Evolutionary conservation across 2,888 invertebrate species (phyloP).

Genomic region (Blastobasis lacticolella): DNA sequence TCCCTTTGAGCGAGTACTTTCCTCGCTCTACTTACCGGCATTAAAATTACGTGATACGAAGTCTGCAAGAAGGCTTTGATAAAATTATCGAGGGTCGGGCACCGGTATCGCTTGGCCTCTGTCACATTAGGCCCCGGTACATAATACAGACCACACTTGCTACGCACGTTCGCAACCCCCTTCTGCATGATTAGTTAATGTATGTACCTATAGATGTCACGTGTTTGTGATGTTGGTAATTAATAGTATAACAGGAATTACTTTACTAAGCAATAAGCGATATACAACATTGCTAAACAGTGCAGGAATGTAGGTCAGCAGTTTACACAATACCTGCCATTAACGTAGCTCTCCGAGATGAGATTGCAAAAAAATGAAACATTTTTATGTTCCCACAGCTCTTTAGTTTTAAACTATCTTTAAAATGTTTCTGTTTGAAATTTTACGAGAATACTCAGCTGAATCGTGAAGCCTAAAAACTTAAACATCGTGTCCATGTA

Average conservation of each 20-base stretch:
- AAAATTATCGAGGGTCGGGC: conserved; percentile 13
- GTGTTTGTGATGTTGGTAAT: conserved; percentile 52
- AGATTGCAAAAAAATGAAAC: too few species aligned
- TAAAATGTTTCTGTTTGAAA: too few species aligned
- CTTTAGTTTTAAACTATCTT: too few species aligned
- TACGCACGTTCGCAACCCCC: conserved; percentile 72
- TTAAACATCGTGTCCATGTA: too few species aligned
- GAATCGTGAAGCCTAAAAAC: too few species aligned
- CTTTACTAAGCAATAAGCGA: neutral
- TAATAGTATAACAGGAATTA: neutral
- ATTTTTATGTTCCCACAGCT: too few species aligned
- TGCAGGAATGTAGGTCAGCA: neutral
- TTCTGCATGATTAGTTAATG: conserved; percentile 68
- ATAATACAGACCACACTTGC: conserved; percentile 45
- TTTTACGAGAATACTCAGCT: too few species aligned
- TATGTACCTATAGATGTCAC: conserved; percentile 52
- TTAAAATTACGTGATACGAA: too few species aligned
- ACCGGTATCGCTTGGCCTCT: conserved; percentile 38
- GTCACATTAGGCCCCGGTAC: conserved; percentile 41
- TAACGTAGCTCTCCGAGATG: too few species aligned
- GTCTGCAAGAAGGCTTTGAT: neutral
- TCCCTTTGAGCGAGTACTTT: too few species aligned
- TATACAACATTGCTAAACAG: neutral
- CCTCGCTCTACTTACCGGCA: too few species aligned
- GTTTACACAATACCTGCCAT: neutral